Base-by-base conservation (phyloP, 1,140 invertebrate species). In the Zaprionus davidi region DNA sequence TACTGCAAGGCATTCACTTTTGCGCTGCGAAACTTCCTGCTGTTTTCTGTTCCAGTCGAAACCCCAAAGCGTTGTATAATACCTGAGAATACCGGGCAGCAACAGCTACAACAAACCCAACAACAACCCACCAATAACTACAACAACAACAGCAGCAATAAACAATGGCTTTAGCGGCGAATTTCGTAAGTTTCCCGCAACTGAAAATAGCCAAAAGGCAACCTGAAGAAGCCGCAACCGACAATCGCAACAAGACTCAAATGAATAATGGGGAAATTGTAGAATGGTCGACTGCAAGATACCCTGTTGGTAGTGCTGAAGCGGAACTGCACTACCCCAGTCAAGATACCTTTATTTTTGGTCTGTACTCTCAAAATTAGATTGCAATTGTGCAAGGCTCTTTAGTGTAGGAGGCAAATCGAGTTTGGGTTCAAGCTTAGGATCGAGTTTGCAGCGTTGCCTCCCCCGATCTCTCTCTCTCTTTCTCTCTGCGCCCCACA, bases 181-280 rank as follows among this genome's bases (percentile, higher is more conserved):
- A 80, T 80, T 80, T 80, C 78, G 78, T 80, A 80, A 80, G 63
- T 63, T 76, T 75, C 57, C 74, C 70, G 56, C 74, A 76, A 76
- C 55, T 41, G 58, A 63, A 77, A 77, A 59, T 74, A 28, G 71
- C 75, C 75, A 68, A 73, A 69, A 77, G 71, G 63, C 75, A 68
- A 58, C 63, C 56, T 67, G 74, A 76, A 76, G 74, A 76, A 60
- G 73, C 69, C 69, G 15, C 73, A 69, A 63, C 67, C 69, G 62
- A 63, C 67, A 75, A 74, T 74, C 68, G 71, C 64, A 46, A 46
- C 20, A 62, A 62, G 20, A 72, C 24, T 24, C 20, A 60, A 69
- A 53, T 26, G 38, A 44, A 62, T 17, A 46, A 46, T 28, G 62
- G 34, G 41, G 5, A 22, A 46, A 44, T n/a, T 41, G 26, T 24